Base-by-base conservation (phyloP, 2,797 vertebrate species). In the Falco berigora region DNA sequence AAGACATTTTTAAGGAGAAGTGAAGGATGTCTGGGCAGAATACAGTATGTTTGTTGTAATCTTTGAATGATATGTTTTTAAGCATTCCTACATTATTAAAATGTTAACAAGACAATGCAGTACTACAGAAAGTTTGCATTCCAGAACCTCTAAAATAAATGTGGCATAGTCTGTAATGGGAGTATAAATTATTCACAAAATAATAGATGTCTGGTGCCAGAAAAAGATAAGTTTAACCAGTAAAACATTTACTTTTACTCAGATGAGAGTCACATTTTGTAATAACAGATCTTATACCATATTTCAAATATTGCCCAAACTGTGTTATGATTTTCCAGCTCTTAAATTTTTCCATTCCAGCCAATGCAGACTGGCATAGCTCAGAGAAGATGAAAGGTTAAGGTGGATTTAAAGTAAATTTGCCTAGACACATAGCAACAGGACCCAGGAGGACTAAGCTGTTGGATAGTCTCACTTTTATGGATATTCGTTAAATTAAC, bases 1-100 rank as follows among this genome's bases (percentile, higher is more conserved):
- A 86, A 95, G 76, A 50, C 11, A 69, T 82, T 95, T 94, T 94
- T 86, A 83, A 63, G 90, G n/a, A 86, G 19, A 94, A 68, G 44
- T 63, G 34, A 92, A 92, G 59, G 67, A 63, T 80, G 58, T 78
- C 50, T 82, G 40, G 28, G 63, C 46, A 68, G 72, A 79, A 67
- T 59, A 59, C 5, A 36, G 12, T 46, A 56, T 40, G 14, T 62
- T 88, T 92, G 23, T 47, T 90, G 14, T 69, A 82, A 79, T 80
- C 14, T 66, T 69, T 69, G n/a, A 23, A 55, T 73, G 20, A 53
- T 86, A 34, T 67, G 90, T 96, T 95, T 79, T 59, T 82, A 69
- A 90, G 20, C 15, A 36, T 93, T 91, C 16, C 10, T 85, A 34
- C 19, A 36, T 52, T 92, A 67, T 56, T 79, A 34, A 68, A 80